Percentiles rank a stretch among this genome's conserved stretches.
phyloP scores from a whole-genome alignment of 2,797 vertebrate species.

The Taeniopygia guttata region DNA sequence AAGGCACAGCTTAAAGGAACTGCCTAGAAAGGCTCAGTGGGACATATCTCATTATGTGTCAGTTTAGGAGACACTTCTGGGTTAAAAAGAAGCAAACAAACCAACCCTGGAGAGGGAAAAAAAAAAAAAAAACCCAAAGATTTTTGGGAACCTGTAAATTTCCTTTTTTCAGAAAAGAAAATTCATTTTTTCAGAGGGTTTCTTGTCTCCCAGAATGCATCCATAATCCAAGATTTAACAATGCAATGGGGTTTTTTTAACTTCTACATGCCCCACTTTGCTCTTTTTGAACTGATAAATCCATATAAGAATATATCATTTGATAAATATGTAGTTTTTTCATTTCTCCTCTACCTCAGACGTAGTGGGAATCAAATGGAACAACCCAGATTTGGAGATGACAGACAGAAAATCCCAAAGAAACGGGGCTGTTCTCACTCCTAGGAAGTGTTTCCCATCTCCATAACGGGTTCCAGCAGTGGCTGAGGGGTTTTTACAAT shows the following conservation, averaged over 20 bases:
- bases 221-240: not conserved
- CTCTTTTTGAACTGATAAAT: not conserved
- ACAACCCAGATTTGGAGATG: not conserved
- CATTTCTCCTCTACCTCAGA: not conserved
- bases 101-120: not conserved
- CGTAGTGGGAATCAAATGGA: not conserved
- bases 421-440: not conserved
- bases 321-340: not conserved
- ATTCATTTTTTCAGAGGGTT: not conserved
- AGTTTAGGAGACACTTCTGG: not conserved
- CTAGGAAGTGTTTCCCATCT: not conserved
- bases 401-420: not conserved
- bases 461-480: not conserved
- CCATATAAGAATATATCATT: not conserved
- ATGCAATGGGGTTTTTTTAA: not conserved
- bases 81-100: not conserved
- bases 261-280: not conserved
- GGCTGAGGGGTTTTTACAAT: not conserved
- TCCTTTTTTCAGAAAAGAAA: not conserved
- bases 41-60: not conserved
- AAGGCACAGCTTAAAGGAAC: not conserved
- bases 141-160: not conserved
- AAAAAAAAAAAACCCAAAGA: too few species aligned
- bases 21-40: not conserved
- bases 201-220: not conserved